Percentiles rank a stretch among this genome's conserved stretches.
phyloP scores from a whole-genome alignment of 1,140 invertebrate species.

The Arctopsyche grandis region DNA sequence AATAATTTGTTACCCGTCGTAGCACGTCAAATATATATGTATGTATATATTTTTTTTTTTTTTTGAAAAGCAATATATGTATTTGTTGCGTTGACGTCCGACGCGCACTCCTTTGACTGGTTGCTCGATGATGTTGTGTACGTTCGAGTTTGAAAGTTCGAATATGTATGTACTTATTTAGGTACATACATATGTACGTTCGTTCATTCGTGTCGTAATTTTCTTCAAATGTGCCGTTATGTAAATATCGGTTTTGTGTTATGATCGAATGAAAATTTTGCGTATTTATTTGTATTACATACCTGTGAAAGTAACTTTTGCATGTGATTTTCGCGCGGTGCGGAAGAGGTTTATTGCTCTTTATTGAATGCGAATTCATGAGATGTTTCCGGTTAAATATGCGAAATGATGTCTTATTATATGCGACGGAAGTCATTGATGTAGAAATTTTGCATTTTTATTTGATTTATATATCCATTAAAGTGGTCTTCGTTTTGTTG shows the following conservation, averaged over 20 bases:
- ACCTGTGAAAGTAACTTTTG: slow-evolving; percentile 11
- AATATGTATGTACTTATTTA: background rate
- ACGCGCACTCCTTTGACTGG: too few species aligned
- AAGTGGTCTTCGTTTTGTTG: background rate
- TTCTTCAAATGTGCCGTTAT: too few species aligned
- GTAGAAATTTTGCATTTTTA: background rate
- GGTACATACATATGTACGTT: background rate
- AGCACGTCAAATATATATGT: background rate
- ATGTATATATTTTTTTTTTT: background rate
- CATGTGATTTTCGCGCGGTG: background rate
- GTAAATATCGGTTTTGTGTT: too few species aligned
- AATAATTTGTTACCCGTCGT: background rate
- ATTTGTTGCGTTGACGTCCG: too few species aligned
- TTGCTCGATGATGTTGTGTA: too few species aligned
- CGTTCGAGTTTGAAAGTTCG: background rate
- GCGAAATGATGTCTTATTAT: slow-evolving; percentile 32
- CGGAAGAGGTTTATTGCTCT: slow-evolving; percentile 2
- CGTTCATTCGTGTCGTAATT: too few species aligned
- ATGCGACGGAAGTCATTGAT: slow-evolving; percentile 32
- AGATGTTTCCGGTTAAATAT: slow-evolving; percentile 15
- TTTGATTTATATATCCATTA: too few species aligned
- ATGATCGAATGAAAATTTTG: background rate
- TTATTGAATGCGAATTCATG: slow-evolving; percentile 19
- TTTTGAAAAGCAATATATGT: too few species aligned
- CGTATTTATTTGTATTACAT: background rate